Base-by-base conservation (phyloP, 35 echinoderm and acorn worm species). In the Ophioderma brevispina region DNA sequence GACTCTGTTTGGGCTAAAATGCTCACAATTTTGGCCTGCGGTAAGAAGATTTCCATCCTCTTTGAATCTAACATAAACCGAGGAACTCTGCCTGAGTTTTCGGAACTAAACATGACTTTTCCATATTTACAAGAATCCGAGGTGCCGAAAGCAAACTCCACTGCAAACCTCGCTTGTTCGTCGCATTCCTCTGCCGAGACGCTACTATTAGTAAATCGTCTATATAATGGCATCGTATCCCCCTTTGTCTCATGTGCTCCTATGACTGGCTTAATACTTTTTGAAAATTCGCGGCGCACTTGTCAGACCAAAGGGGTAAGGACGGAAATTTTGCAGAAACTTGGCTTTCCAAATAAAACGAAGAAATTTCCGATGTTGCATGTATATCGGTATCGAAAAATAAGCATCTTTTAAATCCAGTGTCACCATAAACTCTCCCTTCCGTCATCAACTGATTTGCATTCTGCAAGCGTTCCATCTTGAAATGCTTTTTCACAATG, bases 221-320 rank as follows among this genome's bases (percentile, higher is more conserved):
- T 0, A 90, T 17, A 64, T 90, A 90, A 36, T 82, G 11, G 36
- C 37, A 64, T 40, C 49, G 42, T 15, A 90, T 82, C 1, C 78
- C 78, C 59, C 34, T 33, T 15, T 37, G 4, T 37, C 79, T 46
- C 50, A 90, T 31, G 43, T n/a, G 18, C 6, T 35, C 79, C 36
- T 15, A 39, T 78, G 35, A 90, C 79, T 80, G 87, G 88, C 39
- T 90, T 82, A 0, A 32, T 25, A 90, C 41, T 63, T 90, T 13
- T 78, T 90, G 36, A 90, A 90, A n/a, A n/a, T n/a, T n/a, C n/a
- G n/a, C n/a, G n/a, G n/a, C n/a, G n/a, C n/a, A n/a, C n/a, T n/a
- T n/a, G 33, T 37, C 0, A 90, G 46, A 23, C 88, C 88, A 33
- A 90, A 90, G 34, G 88, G 88, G n/a, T n/a, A 25, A 90, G 79